Evolutionary conservation across 2,888 invertebrate species (phyloP).

Genomic region (Agrilus biguttatus): DNA sequence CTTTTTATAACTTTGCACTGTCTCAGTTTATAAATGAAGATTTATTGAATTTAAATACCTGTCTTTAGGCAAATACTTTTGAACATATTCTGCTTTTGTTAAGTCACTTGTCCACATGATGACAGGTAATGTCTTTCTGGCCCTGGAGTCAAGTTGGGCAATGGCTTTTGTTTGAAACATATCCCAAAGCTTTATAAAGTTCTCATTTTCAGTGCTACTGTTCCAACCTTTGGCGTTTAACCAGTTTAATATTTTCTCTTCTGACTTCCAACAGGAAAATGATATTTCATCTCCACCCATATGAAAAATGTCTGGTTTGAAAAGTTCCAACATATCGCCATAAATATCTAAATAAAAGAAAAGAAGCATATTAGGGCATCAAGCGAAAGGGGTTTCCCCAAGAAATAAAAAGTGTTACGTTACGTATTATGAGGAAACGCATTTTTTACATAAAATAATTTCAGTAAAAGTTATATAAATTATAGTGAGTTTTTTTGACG

Average conservation of each 20-base stretch:
- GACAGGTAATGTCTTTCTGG: slow-evolving; percentile 42
- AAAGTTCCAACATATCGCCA: slow-evolving; percentile 56
- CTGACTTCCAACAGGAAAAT: slow-evolving; percentile 62
- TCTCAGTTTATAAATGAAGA: too few relatives aligned
- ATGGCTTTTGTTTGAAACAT: slow-evolving; percentile 59
- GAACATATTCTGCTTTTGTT: slow-evolving; percentile 50
- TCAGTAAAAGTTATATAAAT: neutral
- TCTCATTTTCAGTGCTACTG: slow-evolving; percentile 28
- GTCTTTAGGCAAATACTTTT: slow-evolving; percentile 49
- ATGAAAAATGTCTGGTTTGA: slow-evolving; percentile 65
- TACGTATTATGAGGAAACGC: too few relatives aligned
- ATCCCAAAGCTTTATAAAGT: slow-evolving; percentile 58
- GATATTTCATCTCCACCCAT: slow-evolving; percentile 78
- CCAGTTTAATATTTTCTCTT: slow-evolving; percentile 50
- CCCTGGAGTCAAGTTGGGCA: slow-evolving; percentile 37
- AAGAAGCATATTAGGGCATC: too few relatives aligned
- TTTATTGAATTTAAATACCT: slow-evolving; percentile 21
- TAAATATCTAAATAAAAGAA: slow-evolving; percentile 42
- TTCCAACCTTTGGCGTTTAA: slow-evolving; percentile 48
- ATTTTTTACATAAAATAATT: too few relatives aligned
- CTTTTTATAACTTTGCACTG: too few relatives aligned
- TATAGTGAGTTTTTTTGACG: too few relatives aligned
- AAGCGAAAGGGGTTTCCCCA: too few relatives aligned
- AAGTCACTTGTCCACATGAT: slow-evolving; percentile 73
- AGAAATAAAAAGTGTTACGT: too few relatives aligned